Base-by-base conservation (phyloP, 2,797 vertebrate species). In the Megaceryle alcyon region DNA sequence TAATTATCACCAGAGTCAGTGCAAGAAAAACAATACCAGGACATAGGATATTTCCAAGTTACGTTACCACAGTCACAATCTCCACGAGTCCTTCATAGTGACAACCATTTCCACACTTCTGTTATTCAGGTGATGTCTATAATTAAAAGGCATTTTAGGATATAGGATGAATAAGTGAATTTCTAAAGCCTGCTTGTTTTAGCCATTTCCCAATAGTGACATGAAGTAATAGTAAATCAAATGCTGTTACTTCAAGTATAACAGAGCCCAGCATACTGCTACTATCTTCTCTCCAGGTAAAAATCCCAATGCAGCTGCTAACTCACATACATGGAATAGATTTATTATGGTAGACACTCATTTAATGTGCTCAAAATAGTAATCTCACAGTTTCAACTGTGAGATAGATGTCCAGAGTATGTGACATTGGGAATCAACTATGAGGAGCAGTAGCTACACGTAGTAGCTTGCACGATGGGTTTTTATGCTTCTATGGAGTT, bases 31-130 rank as follows among this genome's bases (percentile, higher is more conserved):
- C 8, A 13, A 5, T 6, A 4, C 49, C n/a, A 73, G 51, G 7
- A 33, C 82, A 35, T 16, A 28, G 6, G 31, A 18, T 77, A 31
- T n/a, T 57, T 57, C 20, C 54, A 56, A 57, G 14, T 48, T 53
- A 26, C 0, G 0, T 54, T 48, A 29, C 56, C 29, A 51, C 12
- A 9, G 6, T 53, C 51, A 54, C 29, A 54, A 18, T 54, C 54
- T 57, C 54, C 54, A 33, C 20, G 14, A n/a, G 20, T 21, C n/a
- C 41, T 63, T 18, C 14, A 14, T 14, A 73, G 20, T 70, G 35
- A 72, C 59, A 68, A 12, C 29, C 28, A 33, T 70, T 68, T 75
- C 35, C 41, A 66, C 9, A 12, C 37, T 78, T 78, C 15, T 4
- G 14, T 79, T 69, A 23, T 26, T 72, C 43, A 69, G 29, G 9